phyloP scores from a whole-genome alignment of 2,113 vertebrate genomes.

The Hylia prasina region DNA sequence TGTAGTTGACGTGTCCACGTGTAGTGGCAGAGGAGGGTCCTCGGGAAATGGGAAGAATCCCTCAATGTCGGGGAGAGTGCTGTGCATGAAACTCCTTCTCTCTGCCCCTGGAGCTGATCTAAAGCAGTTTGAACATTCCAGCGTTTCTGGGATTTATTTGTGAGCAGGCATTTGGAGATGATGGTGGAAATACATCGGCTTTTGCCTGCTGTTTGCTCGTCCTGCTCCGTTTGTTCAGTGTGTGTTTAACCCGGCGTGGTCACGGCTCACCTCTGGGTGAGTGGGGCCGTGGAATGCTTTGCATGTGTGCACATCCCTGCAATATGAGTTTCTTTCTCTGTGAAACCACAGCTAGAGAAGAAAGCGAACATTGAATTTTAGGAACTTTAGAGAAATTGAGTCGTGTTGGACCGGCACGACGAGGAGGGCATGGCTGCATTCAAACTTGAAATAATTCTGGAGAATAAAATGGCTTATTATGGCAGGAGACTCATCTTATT shows the following conservation, averaged over 20 bases:
- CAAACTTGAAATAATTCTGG: background rate
- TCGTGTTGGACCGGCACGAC: background rate
- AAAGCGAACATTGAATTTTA: background rate
- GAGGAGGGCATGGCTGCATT: background rate
- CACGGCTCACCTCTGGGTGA: background rate
- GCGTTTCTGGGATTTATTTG: background rate
- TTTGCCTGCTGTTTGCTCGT: background rate
- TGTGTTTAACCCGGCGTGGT: background rate
- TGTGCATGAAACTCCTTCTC: too few relatives aligned
- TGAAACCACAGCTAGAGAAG: background rate
- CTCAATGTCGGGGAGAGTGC: background rate
- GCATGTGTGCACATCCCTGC: background rate
- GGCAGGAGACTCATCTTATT: background rate
- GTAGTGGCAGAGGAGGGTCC: background rate
- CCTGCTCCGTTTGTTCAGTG: background rate
- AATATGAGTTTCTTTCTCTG: background rate
- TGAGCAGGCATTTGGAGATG: background rate
- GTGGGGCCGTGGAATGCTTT: background rate
- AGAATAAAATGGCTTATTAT: background rate
- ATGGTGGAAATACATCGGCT: background rate
- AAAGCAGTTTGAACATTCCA: background rate
- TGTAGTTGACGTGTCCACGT: background rate
- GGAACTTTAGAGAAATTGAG: background rate
- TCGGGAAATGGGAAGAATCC: background rate
- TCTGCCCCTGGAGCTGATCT: background rate